phyloP scores from a whole-genome alignment of 2,113 vertebrate species.

The Pycnonotus jocosus region DNA sequence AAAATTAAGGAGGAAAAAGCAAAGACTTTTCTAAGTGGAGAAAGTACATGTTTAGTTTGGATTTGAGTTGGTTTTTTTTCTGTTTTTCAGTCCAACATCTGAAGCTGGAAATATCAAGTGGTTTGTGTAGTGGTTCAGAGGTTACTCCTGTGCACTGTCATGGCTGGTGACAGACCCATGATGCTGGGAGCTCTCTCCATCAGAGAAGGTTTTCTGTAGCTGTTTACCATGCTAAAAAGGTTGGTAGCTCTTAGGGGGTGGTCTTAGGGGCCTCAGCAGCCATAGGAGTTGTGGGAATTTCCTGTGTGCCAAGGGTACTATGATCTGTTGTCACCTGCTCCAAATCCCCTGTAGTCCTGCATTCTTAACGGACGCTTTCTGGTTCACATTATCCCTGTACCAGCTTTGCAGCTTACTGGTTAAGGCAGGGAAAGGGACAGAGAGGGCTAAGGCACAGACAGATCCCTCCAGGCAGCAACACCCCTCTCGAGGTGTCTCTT shows the following conservation, averaged over 20 bases:
- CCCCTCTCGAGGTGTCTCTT: not conserved
- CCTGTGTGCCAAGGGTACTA: not conserved
- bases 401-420: not conserved
- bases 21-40: not conserved
- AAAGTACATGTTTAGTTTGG: not conserved
- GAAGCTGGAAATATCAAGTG: not conserved
- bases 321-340: not conserved
- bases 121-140: not conserved
- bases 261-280: not conserved
- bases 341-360: not conserved
- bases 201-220: not conserved
- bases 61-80: not conserved
- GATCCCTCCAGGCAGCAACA: not conserved
- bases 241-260: not conserved
- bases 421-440: not conserved
- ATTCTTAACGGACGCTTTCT: not conserved
- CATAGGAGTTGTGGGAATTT: not conserved
- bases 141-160: not conserved
- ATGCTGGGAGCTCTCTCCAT: not conserved
- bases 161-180: not conserved
- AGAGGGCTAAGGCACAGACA: not conserved
- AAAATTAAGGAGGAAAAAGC: not conserved
- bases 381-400: not conserved
- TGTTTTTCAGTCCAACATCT: not conserved
- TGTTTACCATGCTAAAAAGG: not conserved